Evolutionary conservation across 2,888 invertebrate species (phyloP).

Genomic region (Lymantria monacha): DNA sequence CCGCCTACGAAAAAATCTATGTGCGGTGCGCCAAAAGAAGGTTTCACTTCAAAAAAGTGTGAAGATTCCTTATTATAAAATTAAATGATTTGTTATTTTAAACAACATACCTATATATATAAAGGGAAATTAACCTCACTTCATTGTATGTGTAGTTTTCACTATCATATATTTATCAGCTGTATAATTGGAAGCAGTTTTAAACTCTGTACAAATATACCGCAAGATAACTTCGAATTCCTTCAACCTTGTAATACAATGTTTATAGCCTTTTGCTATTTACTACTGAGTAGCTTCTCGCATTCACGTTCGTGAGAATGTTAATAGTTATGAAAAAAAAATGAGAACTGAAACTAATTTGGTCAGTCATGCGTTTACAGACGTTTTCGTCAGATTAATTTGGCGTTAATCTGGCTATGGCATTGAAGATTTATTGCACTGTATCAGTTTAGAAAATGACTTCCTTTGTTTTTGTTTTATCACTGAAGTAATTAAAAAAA

Average conservation of each 20-base stretch:
- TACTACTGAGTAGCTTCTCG: constrained; percentile 1
- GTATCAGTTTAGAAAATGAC: neutral
- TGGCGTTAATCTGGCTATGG: neutral
- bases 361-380: constrained; percentile 15
- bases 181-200: no score
- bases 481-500: neutral
- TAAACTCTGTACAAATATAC: neutral
- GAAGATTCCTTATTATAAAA: no score
- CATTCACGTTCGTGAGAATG: constrained; percentile 7
- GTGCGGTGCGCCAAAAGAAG: no score
- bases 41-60: no score
- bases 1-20: no score
- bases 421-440: neutral
- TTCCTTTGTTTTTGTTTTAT: neutral
- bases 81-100: no score
- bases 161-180: no score
- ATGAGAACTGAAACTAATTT: constrained; percentile 17
- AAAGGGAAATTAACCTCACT: no score
- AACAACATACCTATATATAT: no score
- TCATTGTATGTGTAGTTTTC: no score
- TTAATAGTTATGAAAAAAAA: constrained; percentile 3
- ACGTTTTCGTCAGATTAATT: constrained; percentile 1
- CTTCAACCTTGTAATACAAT: neutral
- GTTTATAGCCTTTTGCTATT: neutral
- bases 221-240: neutral